Conservation (phyloP, 2,888 invertebrate genomes). For the Calliopum simillimum region DNA sequence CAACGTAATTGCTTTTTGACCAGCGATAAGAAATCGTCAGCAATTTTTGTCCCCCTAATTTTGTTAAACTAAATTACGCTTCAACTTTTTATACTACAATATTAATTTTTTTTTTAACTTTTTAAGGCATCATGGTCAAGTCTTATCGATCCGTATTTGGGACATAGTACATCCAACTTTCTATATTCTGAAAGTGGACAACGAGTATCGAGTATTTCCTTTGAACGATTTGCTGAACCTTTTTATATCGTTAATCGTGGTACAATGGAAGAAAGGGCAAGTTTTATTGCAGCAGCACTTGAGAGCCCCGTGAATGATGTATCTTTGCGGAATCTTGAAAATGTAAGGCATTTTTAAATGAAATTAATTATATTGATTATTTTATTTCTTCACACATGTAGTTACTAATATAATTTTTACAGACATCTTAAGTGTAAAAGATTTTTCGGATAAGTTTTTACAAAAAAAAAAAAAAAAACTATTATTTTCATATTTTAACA, state of each 20-base stretch:
- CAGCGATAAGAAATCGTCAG: no score
- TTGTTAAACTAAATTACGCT: not conserved
- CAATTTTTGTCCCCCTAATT: constrained; percentile 5
- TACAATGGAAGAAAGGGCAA: constrained; percentile 74
- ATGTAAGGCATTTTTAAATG: constrained; percentile 46
- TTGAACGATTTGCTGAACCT: constrained; percentile 76
- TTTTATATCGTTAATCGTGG: constrained; percentile 78
- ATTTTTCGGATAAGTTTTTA: no score
- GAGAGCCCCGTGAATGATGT: constrained; percentile 49
- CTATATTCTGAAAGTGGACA: constrained; percentile 69
- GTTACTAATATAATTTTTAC: constrained; percentile 17
- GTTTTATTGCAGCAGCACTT: constrained; percentile 53
- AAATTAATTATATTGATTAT: not conserved
- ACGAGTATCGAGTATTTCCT: constrained; percentile 61
- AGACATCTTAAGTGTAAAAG: no score
- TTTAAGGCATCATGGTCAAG: constrained; percentile 77
- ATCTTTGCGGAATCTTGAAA: constrained; percentile 57
- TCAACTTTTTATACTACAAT: not conserved
- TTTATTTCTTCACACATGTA: not conserved
- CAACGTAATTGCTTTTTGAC: no score
- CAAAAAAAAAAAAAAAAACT: no score
- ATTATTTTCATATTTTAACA: no score
- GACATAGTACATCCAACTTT: constrained; percentile 77
- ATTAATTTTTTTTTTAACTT: not conserved
- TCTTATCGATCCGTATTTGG: constrained; percentile 75